Evolutionary conservation across 1,140 invertebrate species (phyloP).

Genomic region (Bombus polaris): DNA sequence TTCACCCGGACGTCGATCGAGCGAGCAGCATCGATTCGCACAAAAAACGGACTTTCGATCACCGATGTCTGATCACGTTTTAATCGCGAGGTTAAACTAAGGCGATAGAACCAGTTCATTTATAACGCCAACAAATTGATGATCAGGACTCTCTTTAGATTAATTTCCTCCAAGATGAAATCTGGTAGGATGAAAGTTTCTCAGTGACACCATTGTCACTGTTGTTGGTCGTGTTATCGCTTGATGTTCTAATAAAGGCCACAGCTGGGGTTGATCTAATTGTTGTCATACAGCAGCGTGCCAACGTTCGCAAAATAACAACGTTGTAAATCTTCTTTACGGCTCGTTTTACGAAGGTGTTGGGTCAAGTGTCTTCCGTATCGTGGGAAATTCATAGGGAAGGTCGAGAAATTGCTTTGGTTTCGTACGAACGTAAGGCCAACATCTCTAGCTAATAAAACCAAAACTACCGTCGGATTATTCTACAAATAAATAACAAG

Average conservation of each 20-base stretch:
- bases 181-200: neutral
- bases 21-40: neutral
- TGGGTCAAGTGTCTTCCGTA: slow-evolving; percentile 20
- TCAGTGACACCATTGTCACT: neutral
- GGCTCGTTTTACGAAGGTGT: slow-evolving; percentile 17
- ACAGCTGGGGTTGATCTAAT: neutral
- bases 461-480: neutral
- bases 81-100: neutral
- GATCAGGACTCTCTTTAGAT: neutral
- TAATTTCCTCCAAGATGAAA: neutral
- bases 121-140: neutral
- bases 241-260: neutral
- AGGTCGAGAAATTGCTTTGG: slow-evolving; percentile 5
- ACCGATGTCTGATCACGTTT: too few relatives aligned
- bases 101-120: too few relatives aligned
- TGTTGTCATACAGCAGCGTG: neutral
- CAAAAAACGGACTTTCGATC: too few relatives aligned
- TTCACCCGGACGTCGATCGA: slow-evolving; percentile 3
- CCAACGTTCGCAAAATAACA: slow-evolving; percentile 14
- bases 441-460: slow-evolving; percentile 3
- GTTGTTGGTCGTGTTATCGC: neutral
- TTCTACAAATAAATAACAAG: neutral
- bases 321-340: slow-evolving; percentile 42
- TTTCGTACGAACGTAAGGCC: neutral
- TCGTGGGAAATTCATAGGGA: neutral